Conservation (phyloP, 2,797 vertebrate species). For the Periparus ater region DNA sequence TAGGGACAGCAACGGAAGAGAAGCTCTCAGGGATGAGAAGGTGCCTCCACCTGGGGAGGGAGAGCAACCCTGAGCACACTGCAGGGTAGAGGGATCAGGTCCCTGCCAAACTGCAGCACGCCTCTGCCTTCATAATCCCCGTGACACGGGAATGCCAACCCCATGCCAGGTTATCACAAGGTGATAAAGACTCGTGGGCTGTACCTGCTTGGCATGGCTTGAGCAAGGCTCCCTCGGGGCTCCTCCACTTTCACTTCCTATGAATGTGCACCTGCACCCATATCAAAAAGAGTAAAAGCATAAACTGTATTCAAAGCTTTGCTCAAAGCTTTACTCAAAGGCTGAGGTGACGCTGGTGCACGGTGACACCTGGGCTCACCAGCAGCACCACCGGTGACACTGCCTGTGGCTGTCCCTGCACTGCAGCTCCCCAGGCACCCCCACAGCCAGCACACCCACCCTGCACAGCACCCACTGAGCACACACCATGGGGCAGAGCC, state of each 20-base stretch:
- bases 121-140: not conserved
- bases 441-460: not conserved
- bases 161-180: constrained; percentile 19
- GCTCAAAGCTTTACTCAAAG: not conserved
- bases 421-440: accelerated
- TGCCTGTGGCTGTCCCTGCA: not conserved
- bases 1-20: not conserved
- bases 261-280: constrained; percentile 54
- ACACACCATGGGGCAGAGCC: accelerated
- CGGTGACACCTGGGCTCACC: not conserved
- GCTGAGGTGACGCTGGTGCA: not conserved
- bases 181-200: not conserved
- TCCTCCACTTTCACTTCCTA: constrained; percentile 52
- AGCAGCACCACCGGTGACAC: accelerated
- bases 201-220: constrained; percentile 50
- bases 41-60: accelerated
- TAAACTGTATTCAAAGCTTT: not conserved
- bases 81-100: not conserved
- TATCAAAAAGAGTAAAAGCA: constrained; percentile 55
- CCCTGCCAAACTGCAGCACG: not conserved
- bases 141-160: not conserved
- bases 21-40: not conserved
- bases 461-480: accelerated
- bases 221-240: constrained; percentile 32
- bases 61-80: not conserved